Percentiles rank a stretch among this genome's conserved stretches.
phyloP scores from a whole-genome alignment of 2,113 vertebrate genomes.

The Marcusenius ussheri region DNA sequence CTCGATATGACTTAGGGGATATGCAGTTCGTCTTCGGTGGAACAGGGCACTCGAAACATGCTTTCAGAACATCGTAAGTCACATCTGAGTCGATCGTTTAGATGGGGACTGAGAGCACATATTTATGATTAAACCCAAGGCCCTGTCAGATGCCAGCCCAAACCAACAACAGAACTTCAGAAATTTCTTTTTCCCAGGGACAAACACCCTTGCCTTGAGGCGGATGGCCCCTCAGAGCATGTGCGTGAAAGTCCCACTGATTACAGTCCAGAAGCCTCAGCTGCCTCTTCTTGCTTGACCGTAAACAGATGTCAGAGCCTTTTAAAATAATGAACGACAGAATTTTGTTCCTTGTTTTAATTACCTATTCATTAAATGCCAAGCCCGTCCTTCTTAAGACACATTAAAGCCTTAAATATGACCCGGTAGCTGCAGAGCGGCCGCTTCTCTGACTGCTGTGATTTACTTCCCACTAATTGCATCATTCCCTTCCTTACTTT shows the following conservation, averaged over 20 bases:
- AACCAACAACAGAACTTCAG: background rate
- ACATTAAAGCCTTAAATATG: background rate
- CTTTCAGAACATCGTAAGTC: background rate
- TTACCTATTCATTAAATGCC: background rate
- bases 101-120: background rate
- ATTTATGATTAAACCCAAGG: background rate
- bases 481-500: background rate
- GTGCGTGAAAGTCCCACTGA: background rate
- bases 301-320: background rate
- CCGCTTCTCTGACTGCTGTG: background rate
- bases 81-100: background rate
- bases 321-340: background rate
- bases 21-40: background rate
- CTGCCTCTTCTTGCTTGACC: background rate
- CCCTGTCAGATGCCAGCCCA: background rate
- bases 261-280: background rate
- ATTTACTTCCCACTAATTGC: background rate
- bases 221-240: background rate
- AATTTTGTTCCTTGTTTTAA: background rate
- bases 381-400: background rate
- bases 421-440: background rate
- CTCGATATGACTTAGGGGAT: background rate
- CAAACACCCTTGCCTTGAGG: background rate
- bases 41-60: background rate
- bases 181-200: background rate